Evolutionary conservation across 2,888 invertebrate species (phyloP), one percentile per base, ranked within the genome.

Genomic region (Charanyca ferruginea): DNA sequence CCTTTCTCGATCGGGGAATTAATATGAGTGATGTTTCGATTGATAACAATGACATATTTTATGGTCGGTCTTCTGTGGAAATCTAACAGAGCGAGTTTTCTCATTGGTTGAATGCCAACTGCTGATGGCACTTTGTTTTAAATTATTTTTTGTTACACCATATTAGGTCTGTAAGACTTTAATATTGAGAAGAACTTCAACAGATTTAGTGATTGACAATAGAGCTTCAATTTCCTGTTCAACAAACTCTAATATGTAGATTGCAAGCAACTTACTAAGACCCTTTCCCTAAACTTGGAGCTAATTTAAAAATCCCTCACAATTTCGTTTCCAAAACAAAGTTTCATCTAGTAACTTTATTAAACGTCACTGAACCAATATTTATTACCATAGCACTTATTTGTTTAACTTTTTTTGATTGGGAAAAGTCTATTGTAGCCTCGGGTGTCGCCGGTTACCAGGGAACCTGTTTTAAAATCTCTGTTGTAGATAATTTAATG

Each of bases 1-100:
- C 77, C 76, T 86, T 85, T 84, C 87, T 81, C 82, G 86, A 87
- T 86, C 79, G 77, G 80, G 86, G 86, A 89, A 91, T 91, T 91
- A 92, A 90, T 91, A 89, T 93, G 92, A 93, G 90, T 90, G 92
- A 93, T 93, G 90, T 84, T 89, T 80, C 73, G 73, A 89, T 88
- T 80, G 82, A 84, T 89, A 89, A 89, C 89, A 91, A 91, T 89
- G 91, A 89, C 89, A 89, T 89, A 88, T 89, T 89, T 87, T 89
- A 86, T 86, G 79, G 73, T 68, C 64, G 66, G 72, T 63, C 77
- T 65, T 68, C 70, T 58, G 73, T 80, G 78, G 83, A 83, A 85
- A 88, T 79, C 80, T 68, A 83, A 82, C 57, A 44, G 63, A 70
- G 52, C 54, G 49, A 28, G 9, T 64, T n/a, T 72, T 79, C 67